Evolutionary conservation across 1,140 invertebrate genomes (phyloP).

Genomic region (Hestina assimilis): DNA sequence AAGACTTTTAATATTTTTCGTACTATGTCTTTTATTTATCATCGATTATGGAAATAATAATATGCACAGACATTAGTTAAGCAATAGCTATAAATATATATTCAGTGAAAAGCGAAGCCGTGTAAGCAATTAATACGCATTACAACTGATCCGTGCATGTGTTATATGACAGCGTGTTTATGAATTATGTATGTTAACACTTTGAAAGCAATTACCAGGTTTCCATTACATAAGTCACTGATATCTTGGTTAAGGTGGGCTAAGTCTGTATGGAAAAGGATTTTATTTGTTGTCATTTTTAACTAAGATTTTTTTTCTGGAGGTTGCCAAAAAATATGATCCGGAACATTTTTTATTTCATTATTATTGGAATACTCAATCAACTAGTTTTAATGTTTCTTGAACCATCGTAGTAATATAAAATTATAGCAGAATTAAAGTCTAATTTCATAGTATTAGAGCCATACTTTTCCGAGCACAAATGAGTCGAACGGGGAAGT

Average conservation of each 20-base stretch:
- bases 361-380: no score
- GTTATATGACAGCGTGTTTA: slow-evolving; percentile 33
- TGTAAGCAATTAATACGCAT: slow-evolving; percentile 26
- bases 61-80: not conserved
- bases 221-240: slow-evolving; percentile 75
- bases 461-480: no score
- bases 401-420: no score
- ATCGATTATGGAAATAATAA: no score
- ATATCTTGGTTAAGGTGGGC: slow-evolving; percentile 49
- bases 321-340: no score
- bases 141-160: slow-evolving; percentile 27
- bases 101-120: slow-evolving; percentile 16
- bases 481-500: no score
- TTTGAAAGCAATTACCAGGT: slow-evolving; percentile 72
- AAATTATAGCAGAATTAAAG: no score
- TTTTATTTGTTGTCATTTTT: not conserved
- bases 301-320: no score
- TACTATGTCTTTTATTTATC: no score
- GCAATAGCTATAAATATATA: slow-evolving; percentile 14
- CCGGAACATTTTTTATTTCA: not conserved
- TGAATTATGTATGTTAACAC: slow-evolving; percentile 74
- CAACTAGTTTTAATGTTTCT: no score
- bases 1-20: no score
- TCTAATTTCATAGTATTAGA: no score
- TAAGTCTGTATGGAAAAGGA: slow-evolving; percentile 39